Evolutionary conservation across 2,113 vertebrate genomes (phyloP).

Genomic region (Forbesichthys papilliferus): DNA sequence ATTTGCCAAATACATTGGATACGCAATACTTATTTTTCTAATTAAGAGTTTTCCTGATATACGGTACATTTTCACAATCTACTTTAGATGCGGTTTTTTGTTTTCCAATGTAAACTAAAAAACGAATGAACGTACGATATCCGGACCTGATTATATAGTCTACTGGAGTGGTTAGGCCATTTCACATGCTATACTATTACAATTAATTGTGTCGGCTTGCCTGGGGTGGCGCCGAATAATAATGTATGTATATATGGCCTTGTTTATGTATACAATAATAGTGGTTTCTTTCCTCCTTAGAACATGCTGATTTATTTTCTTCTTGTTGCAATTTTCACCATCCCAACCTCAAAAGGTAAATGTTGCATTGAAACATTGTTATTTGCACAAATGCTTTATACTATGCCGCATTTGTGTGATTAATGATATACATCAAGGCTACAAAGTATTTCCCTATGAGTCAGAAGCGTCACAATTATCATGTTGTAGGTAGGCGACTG

Average conservation of each 20-base stretch:
- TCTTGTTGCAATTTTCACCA: slow-evolving; percentile 29
- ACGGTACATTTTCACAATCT: too few species aligned
- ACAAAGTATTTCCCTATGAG: slow-evolving; percentile 50
- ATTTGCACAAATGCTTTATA: neutral
- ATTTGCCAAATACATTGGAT: too few species aligned
- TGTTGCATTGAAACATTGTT: neutral
- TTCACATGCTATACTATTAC: too few species aligned
- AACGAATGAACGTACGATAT: too few species aligned
- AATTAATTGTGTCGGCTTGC: neutral
- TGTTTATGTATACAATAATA: slow-evolving; percentile 19
- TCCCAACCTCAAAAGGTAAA: slow-evolving; percentile 52
- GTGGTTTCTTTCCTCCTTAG: slow-evolving; percentile 30
- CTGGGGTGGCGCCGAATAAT: slow-evolving; percentile 24
- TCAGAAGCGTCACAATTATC: slow-evolving; percentile 1
- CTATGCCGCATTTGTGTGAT: neutral
- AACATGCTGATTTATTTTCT: slow-evolving; percentile 55
- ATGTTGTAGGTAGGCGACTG: neutral
- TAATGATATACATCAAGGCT: neutral
- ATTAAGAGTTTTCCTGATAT: too few species aligned
- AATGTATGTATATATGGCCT: neutral
- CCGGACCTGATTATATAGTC: too few species aligned
- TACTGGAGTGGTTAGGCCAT: too few species aligned
- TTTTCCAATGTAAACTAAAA: too few species aligned
- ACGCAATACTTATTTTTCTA: too few species aligned
- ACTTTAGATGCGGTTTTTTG: too few species aligned